phyloP scores from a whole-genome alignment of 2,113 vertebrate species.

The Cricetomys ansorgei region DNA sequence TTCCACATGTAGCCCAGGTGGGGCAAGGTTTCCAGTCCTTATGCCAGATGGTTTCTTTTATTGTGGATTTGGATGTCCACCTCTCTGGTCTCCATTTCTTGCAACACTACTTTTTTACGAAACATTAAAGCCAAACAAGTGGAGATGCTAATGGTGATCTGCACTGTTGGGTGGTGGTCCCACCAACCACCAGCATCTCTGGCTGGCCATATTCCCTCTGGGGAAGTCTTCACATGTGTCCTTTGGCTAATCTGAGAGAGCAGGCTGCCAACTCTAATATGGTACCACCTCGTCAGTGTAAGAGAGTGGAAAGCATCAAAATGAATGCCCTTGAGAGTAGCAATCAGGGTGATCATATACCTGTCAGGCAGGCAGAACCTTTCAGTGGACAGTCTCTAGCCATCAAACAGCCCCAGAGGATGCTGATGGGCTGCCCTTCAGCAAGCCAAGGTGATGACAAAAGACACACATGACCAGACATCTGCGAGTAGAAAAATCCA shows the following conservation, averaged over 20 bases:
- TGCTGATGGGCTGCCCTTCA: slow-evolving; percentile 82
- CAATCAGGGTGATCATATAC: background rate
- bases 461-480: slow-evolving; percentile 81
- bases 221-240: background rate
- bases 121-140: background rate
- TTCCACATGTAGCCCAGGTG: background rate
- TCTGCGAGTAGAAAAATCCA: slow-evolving; percentile 86
- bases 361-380: slow-evolving; percentile 76
- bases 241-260: slow-evolving; percentile 23
- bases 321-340: background rate
- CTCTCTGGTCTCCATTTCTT: background rate
- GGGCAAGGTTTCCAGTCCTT: background rate
- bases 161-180: background rate
- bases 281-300: background rate
- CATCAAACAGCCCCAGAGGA: slow-evolving; percentile 80
- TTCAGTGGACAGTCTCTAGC: slow-evolving; percentile 79
- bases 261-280: background rate
- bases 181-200: background rate
- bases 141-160: background rate
- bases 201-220: background rate
- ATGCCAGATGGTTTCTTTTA: background rate
- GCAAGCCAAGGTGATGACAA: slow-evolving; percentile 80
- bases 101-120: background rate
- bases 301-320: slow-evolving; percentile 55
- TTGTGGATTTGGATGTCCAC: background rate